phyloP scores from a whole-genome alignment of 1,140 invertebrate genomes.

The Lepidurus packardi region DNA sequence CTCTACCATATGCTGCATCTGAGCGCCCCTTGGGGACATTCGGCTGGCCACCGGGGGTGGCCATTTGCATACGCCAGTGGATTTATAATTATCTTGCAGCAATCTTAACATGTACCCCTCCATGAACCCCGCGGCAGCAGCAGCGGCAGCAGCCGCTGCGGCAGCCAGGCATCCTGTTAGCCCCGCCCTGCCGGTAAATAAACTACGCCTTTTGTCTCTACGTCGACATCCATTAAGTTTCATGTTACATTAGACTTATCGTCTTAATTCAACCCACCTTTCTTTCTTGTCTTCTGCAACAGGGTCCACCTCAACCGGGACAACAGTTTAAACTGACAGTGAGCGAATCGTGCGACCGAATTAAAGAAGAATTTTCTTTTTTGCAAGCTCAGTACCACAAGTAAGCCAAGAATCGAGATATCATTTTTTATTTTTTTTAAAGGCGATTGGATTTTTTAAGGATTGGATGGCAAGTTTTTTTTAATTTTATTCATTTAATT shows the following conservation, averaged over 20 bases:
- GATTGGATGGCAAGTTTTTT: not conserved
- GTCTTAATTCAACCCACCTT: not conserved
- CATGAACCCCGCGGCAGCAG: slow-evolving; percentile 35
- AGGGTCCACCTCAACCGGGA: slow-evolving; percentile 80
- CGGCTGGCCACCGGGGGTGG: slow-evolving; percentile 16
- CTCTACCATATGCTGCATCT: slow-evolving; percentile 13
- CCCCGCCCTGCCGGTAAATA: slow-evolving; percentile 35
- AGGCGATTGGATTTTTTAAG: not conserved
- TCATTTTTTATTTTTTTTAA: not conserved
- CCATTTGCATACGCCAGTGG: slow-evolving; percentile 23
- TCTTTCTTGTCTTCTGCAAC: slow-evolving; percentile 41
- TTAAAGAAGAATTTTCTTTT: slow-evolving; percentile 98
- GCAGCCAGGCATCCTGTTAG: slow-evolving; percentile 33
- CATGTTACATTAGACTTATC: not conserved
- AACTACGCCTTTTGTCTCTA: not conserved
- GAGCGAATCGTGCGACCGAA: slow-evolving; percentile 90
- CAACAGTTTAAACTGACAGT: slow-evolving; percentile 94
- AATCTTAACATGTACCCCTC: slow-evolving; percentile 32
- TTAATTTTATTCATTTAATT: too few species aligned
- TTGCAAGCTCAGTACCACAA: slow-evolving; percentile 97
- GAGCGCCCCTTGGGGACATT: slow-evolving; percentile 13
- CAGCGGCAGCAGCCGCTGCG: slow-evolving; percentile 35
- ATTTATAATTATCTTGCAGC: slow-evolving; percentile 25
- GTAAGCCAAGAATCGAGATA: slow-evolving; percentile 57
- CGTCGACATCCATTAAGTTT: not conserved